Evolutionary conservation across 2,113 vertebrate genomes (phyloP).

Genomic region (Charina bottae): DNA sequence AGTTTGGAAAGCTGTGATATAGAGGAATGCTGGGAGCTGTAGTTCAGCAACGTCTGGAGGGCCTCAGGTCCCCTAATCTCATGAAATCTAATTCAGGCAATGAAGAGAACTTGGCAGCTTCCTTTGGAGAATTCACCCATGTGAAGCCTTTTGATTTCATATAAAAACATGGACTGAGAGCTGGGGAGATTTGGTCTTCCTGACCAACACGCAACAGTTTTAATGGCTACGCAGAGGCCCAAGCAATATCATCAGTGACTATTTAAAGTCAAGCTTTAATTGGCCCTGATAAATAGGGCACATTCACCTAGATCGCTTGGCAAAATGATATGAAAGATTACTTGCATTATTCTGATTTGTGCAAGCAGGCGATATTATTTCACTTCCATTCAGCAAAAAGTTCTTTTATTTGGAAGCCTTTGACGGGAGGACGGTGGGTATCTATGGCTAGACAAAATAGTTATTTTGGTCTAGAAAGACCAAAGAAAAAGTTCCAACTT

Average conservation of each 20-base stretch:
- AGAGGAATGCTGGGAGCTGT: neutral
- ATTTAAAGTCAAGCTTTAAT: neutral
- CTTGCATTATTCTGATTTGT: neutral
- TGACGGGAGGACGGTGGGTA: neutral
- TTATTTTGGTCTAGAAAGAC: neutral
- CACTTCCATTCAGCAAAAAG: neutral
- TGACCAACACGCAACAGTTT: neutral
- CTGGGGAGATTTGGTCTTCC: neutral
- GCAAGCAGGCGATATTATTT: neutral
- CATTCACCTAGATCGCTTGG: neutral
- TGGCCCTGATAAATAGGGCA: neutral
- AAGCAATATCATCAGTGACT: neutral
- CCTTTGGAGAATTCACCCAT: neutral
- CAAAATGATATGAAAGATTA: neutral
- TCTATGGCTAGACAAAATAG: neutral
- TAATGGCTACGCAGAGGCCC: neutral
- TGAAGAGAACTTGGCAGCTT: neutral
- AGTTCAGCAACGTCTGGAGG: neutral
- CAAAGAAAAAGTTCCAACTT: neutral
- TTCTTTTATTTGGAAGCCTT: constrained; percentile 1
- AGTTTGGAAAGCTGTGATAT: too few relatives aligned
- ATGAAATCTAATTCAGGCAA: neutral
- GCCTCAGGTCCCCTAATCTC: neutral
- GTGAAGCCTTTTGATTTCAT: neutral
- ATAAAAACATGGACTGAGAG: neutral